Evolutionary conservation across 2,797 vertebrate species (phyloP), one percentile per base, ranked within the genome.

Genomic region (Tolypeutes matacus): DNA sequence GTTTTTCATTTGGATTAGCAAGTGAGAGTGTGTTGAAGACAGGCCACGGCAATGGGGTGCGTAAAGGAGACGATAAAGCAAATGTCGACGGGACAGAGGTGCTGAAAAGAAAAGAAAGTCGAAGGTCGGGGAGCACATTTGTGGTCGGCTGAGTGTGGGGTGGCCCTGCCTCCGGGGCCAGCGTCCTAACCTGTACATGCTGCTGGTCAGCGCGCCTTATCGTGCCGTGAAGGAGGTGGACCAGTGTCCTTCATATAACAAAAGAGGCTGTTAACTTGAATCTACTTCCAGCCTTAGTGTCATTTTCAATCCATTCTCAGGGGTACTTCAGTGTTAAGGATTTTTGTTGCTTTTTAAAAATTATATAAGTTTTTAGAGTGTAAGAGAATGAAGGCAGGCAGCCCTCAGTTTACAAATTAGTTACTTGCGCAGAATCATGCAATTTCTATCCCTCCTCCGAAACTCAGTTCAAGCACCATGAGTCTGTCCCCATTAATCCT

Each of bases 181-280:
- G 73, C 5, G 31, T 89, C 70, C 56, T 86, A 9, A 42, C 14
- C 64, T 70, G 80, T 20, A 88, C 23, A 92, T 93, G 13, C 51
- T 39, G 82, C n/a, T 31, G 49, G 77, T 72, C 92, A 96, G 46
- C 92, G 84, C 58, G 90, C 89, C 75, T 90, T 91, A 87, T 82
- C 73, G 31, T 86, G 64, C 25, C 36, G 21, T 1, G 51, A 97
- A 95, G 80, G 56, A 25, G 9, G 77, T 25, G 91, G 76, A 67
- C n/a, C 87, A 51, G 84, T 58, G 62, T 78, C 67, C 94, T 89
- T 82, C 89, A 46, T 87, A 78, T 60, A 94, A 93, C 53, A 87
- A 92, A 96, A 96, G 81, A 58, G 39, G 18, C 20, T 73, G 23
- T 77, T 92, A 85, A 75, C 69, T 81, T 93, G n/a, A 86, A 70